Conservation (phyloP, 2,113 vertebrate species). For the Lampris incognitus region DNA sequence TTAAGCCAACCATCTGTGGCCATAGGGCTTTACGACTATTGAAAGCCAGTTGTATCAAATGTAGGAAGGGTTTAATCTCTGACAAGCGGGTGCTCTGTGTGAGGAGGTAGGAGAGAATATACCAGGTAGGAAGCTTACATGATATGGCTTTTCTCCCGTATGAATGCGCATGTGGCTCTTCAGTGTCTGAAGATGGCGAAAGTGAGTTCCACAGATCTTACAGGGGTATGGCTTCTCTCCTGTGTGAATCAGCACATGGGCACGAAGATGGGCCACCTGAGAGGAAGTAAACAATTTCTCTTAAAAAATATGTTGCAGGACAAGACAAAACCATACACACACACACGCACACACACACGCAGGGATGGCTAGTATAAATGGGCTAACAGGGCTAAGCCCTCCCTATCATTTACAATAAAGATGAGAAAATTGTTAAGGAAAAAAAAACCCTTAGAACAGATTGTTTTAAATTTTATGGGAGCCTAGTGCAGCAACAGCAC, state of each 20-base stretch:
- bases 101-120: not conserved
- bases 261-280: slow-evolving; percentile 96
- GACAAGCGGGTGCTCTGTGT: slow-evolving; percentile 22
- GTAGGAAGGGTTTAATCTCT: slow-evolving; percentile 38
- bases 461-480: too few species aligned
- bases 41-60: slow-evolving; percentile 31
- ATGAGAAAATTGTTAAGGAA: too few species aligned
- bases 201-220: slow-evolving; percentile 94
- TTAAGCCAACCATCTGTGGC: slow-evolving; percentile 12
- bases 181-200: slow-evolving; percentile 95
- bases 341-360: too few species aligned
- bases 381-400: too few species aligned
- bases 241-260: slow-evolving; percentile 95
- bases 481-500: too few species aligned
- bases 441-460: too few species aligned
- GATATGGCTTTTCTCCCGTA: slow-evolving; percentile 97
- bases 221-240: slow-evolving; percentile 98
- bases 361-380: too few species aligned
- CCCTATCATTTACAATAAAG: too few species aligned
- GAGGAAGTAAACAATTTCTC: not conserved
- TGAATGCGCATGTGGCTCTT: slow-evolving; percentile 98
- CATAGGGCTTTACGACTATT: slow-evolving; percentile 8
- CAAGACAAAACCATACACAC: too few species aligned
- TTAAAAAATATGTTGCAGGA: too few species aligned
- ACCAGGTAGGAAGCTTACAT: slow-evolving; percentile 83